These are phyloP conservation scores for Palythoa grandiflora DNA, from an alignment of 92 coral and sea anemone species.

Conservation along the genomic window DNA sequence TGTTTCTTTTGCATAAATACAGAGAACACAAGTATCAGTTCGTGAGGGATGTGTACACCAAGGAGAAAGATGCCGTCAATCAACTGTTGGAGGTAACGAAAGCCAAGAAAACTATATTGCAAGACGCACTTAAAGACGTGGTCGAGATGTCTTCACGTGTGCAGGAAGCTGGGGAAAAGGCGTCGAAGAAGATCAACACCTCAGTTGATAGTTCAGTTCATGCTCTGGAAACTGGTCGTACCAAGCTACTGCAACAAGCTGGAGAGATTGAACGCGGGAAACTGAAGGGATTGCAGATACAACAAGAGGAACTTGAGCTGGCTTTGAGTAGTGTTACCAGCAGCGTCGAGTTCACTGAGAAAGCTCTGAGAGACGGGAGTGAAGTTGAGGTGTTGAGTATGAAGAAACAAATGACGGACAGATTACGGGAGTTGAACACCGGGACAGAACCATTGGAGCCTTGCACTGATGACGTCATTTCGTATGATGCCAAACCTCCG, in stretches of 20 bases:
- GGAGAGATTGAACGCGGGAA: background rate
- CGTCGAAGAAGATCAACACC: background rate
- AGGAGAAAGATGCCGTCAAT: background rate
- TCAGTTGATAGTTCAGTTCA: background rate
- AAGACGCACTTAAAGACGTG: background rate
- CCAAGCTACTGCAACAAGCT: background rate
- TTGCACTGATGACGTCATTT: background rate
- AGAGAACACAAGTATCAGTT: conserved; percentile 4
- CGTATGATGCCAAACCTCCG: background rate
- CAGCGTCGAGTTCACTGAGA: background rate
- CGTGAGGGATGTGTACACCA: background rate
- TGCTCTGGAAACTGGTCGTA: background rate
- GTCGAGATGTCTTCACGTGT: background rate
- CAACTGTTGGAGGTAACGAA: background rate
- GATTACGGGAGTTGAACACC: background rate
- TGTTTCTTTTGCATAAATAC: background rate
- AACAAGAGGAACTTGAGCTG: background rate
- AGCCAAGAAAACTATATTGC: too few relatives aligned
- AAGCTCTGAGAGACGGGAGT: background rate
- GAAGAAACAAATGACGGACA: background rate
- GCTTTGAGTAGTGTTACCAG: background rate
- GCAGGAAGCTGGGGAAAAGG: background rate
- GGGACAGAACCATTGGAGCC: background rate
- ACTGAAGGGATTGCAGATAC: background rate
- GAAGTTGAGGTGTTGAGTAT: background rate